Conservation (phyloP, 2,888 invertebrate species). For the Sepiola atlantica region DNA sequence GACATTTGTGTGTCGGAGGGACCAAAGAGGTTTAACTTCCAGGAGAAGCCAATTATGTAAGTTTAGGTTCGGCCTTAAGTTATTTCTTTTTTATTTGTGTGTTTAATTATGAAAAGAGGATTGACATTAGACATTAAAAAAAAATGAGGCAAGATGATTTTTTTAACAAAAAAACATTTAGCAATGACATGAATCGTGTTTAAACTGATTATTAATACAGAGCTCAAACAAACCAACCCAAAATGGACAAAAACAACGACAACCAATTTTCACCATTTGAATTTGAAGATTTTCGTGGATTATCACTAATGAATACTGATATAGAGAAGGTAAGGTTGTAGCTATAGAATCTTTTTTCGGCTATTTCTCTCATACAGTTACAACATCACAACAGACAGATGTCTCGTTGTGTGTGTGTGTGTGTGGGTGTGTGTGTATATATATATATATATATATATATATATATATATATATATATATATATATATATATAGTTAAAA, state of each 20-base stretch:
- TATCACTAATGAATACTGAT: background rate
- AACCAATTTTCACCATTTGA: background rate
- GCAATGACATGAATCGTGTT: background rate
- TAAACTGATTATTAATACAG: background rate
- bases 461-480: too few species aligned
- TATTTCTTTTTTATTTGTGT: background rate
- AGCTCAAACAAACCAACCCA: background rate
- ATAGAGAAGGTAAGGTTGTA: too few species aligned
- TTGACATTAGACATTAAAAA: background rate
- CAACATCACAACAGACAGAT: too few species aligned
- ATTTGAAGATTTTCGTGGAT: background rate
- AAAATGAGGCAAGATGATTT: background rate
- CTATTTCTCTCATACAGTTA: too few species aligned
- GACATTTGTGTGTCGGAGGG: background rate
- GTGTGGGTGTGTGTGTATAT: too few species aligned
- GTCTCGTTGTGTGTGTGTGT: too few species aligned
- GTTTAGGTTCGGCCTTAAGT: background rate
- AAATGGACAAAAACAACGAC: background rate
- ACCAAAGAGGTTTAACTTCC: background rate
- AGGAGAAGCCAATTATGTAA: background rate
- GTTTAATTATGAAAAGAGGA: background rate
- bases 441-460: too few species aligned
- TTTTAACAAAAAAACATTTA: conserved; percentile 12
- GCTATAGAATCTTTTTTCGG: too few species aligned
- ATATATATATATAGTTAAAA: too few species aligned